Conservation (phyloP, 2,888 invertebrate genomes). For the Leucozona laternaria region DNA sequence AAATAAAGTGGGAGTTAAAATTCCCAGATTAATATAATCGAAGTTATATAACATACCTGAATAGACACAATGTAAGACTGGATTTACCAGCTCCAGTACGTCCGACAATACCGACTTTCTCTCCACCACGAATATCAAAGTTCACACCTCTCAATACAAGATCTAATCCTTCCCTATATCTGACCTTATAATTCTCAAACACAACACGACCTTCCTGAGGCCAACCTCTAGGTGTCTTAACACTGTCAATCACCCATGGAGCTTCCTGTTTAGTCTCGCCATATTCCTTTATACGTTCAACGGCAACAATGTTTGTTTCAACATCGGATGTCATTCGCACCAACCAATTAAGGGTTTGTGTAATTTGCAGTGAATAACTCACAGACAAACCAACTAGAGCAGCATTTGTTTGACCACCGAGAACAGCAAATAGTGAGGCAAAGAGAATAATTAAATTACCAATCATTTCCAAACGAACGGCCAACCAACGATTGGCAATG, state of each 20-base stretch:
- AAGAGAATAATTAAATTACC: slow-evolving; percentile 98
- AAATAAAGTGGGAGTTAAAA: background rate
- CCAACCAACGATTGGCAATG: slow-evolving; percentile 97
- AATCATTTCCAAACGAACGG: slow-evolving; percentile 97
- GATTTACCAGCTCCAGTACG: slow-evolving; percentile 97
- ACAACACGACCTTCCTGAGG: slow-evolving; percentile 91
- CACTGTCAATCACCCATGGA: slow-evolving; percentile 88
- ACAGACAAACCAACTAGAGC: slow-evolving; percentile 95
- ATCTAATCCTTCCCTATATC: slow-evolving; percentile 94
- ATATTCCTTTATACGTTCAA: slow-evolving; percentile 98
- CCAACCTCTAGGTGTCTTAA: slow-evolving; percentile 89
- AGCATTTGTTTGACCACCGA: slow-evolving; percentile 89
- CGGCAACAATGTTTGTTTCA: slow-evolving; percentile 98
- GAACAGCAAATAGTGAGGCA: slow-evolving; percentile 95
- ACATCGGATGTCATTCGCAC: slow-evolving; percentile 98
- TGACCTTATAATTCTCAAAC: slow-evolving; percentile 92
- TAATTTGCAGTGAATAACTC: slow-evolving; percentile 94
- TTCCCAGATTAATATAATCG: background rate
- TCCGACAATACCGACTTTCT: slow-evolving; percentile 96
- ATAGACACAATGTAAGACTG: slow-evolving; percentile 93
- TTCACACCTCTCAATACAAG: slow-evolving; percentile 92
- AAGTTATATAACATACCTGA: slow-evolving; percentile 85
- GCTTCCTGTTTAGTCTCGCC: slow-evolving; percentile 94
- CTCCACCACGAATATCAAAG: slow-evolving; percentile 91
- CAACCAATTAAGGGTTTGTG: slow-evolving; percentile 97